These are phyloP conservation scores for Gisinianus flammeolus DNA, from an alignment of 2,888 invertebrate species.

Conservation along the genomic window DNA sequence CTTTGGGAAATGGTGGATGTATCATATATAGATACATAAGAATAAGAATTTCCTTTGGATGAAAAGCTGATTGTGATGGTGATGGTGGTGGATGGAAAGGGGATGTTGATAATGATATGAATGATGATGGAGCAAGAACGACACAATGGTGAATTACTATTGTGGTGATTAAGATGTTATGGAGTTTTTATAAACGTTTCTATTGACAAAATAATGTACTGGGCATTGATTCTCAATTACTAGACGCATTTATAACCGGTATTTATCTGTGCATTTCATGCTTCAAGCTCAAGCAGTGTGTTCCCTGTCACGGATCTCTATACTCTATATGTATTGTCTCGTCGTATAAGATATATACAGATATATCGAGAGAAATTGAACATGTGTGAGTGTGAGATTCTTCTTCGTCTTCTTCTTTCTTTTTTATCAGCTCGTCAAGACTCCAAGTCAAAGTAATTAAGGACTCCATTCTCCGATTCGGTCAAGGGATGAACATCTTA, in stretches of 20 bases:
- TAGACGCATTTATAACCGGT: slow-evolving; percentile 31
- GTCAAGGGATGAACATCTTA: slow-evolving; percentile 28
- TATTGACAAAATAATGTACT: slow-evolving; percentile 42
- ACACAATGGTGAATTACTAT: slow-evolving; percentile 34
- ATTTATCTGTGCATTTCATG: slow-evolving; percentile 17
- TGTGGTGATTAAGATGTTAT: slow-evolving; percentile 38
- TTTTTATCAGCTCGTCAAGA: no score
- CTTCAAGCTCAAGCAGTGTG: slow-evolving; percentile 20
- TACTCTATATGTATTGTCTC: no score
- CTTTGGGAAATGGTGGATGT: no score
- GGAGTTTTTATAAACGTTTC: slow-evolving; percentile 41
- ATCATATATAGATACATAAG: neutral
- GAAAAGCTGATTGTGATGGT: neutral
- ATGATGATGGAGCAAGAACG: slow-evolving; percentile 33
- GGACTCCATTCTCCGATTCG: slow-evolving; percentile 15
- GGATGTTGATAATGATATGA: slow-evolving; percentile 20
- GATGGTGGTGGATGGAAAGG: neutral
- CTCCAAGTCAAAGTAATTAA: slow-evolving; percentile 34
- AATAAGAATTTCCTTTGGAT: neutral
- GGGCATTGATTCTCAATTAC: slow-evolving; percentile 52
- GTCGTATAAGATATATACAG: no score
- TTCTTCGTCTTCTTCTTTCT: slow-evolving; percentile 22
- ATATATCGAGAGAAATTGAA: neutral
- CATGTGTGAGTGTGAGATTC: slow-evolving; percentile 31
- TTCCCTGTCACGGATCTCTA: no score